phyloP scores from a whole-genome alignment of 2,888 invertebrate species.

The Lamproptera curius region DNA sequence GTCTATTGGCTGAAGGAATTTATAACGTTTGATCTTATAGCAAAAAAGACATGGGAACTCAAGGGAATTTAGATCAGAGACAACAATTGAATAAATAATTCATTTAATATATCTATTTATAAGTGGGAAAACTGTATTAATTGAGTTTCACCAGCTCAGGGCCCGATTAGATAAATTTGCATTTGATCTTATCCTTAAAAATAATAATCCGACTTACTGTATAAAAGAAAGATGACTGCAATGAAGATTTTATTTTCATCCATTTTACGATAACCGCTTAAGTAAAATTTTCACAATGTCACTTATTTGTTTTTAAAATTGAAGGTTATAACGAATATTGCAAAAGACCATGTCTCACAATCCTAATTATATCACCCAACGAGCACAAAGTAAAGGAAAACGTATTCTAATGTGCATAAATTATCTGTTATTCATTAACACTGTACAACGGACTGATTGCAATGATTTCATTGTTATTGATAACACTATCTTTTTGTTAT shows the following conservation, averaged over 20 bases:
- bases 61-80: too few species aligned
- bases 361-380: constrained; percentile 6
- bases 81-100: too few species aligned
- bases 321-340: background rate
- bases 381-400: constrained; percentile 2
- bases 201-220: too few species aligned
- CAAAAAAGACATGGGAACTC: too few species aligned
- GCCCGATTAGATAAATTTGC: too few species aligned
- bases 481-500: constrained; percentile 18
- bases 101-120: too few species aligned
- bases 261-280: constrained; percentile 5
- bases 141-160: too few species aligned
- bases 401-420: constrained; percentile 12
- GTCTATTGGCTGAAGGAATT: too few species aligned
- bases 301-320: constrained; percentile 7
- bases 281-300: background rate
- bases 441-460: constrained; percentile 40
- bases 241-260: constrained; percentile 12
- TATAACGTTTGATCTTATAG: background rate
- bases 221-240: constrained; percentile 4
- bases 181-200: too few species aligned
- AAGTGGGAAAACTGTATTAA: too few species aligned
- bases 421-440: constrained; percentile 33
- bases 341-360: background rate
- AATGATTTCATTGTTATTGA: constrained; percentile 37